phyloP scores from a whole-genome alignment of 2,797 vertebrate species.

The Tokudaia tokunoshimensis region DNA sequence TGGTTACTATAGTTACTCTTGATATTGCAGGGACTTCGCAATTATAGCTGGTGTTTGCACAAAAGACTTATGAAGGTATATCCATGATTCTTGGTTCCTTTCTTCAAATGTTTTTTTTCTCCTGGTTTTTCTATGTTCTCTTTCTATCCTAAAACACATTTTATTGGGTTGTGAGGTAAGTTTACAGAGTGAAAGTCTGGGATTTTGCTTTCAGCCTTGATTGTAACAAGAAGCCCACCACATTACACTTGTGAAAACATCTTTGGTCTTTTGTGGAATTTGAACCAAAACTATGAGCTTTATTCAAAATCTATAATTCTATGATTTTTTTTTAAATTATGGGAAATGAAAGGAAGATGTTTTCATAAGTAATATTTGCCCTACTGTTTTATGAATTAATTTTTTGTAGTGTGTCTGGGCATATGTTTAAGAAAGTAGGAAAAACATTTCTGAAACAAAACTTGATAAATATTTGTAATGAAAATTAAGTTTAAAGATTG shows the following conservation, averaged over 20 bases:
- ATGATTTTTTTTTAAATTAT: slow-evolving; percentile 88
- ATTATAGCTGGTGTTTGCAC: too few relatives aligned
- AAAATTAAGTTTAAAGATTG: slow-evolving; percentile 89
- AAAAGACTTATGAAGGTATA: slow-evolving; percentile 17
- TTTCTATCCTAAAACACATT: slow-evolving; percentile 83
- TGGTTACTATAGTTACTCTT: slow-evolving; percentile 69
- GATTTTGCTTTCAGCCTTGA: slow-evolving; percentile 78
- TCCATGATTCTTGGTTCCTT: slow-evolving; percentile 60
- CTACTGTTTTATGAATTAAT: slow-evolving; percentile 90
- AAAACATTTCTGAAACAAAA: slow-evolving; percentile 89
- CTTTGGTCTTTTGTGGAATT: slow-evolving; percentile 89
- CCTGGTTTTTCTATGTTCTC: slow-evolving; percentile 85
- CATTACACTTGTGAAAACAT: slow-evolving; percentile 83
- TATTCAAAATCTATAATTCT: slow-evolving; percentile 90
- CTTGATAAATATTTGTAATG: slow-evolving; percentile 90
- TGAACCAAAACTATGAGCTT: slow-evolving; percentile 90
- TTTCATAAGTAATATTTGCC: slow-evolving; percentile 90
- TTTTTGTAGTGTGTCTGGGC: slow-evolving; percentile 90
- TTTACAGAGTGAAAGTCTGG: slow-evolving; percentile 83
- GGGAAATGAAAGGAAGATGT: slow-evolving; percentile 90
- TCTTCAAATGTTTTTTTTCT: slow-evolving; percentile 81
- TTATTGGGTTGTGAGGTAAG: slow-evolving; percentile 84
- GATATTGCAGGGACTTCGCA: background rate
- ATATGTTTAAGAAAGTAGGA: slow-evolving; percentile 88
- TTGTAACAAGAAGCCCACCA: slow-evolving; percentile 83